Evolutionary conservation across 2,888 invertebrate genomes (phyloP), one percentile per base, ranked within the genome.

Genomic region (Drosophila paracracens): DNA sequence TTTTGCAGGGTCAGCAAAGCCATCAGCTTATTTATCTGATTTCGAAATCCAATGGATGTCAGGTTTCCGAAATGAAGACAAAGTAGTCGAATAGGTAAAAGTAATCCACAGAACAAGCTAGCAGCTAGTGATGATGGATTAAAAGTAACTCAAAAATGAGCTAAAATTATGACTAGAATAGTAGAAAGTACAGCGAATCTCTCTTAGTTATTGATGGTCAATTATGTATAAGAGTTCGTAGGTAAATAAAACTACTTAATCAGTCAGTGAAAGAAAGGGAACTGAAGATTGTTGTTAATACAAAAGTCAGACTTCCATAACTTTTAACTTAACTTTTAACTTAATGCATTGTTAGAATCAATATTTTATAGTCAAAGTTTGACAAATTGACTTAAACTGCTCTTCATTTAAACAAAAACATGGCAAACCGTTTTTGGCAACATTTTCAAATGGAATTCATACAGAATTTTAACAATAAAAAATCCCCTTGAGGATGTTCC

Each of bases 1-100:
- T 48, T 35, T 29, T 33, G 27, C 53, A 50, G 54, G 72, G 63
- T 43, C 40, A 33, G 27, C 11, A 29, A 33, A 33, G 65, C 16
- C 40, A n/a, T 27, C 10, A 38, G 59, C 16, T 48, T 52, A 50
- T 46, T 40, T 43, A 54, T 38, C 16, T 27, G 33, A 50, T 43
- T 33, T 46, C 56, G 48, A 46, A 25, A 25, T 40, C n/a, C 40
- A 62, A 25, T 13, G 35, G 31, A 16, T 56, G 31, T 56, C 60
- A 31, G 29, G 10, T 27, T 18, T 27, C 58, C 38, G 35, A 43
- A 35, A 52, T 18, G 35, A 66, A 51, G 58, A 48, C 61, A 27
- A n/a, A 64, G 33, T 53, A 48, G 43, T 40, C 31, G 16, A 59
- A 27, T 21, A 43, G 27, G 18, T 36, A 5, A 65, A 57, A 29